Evolutionary conservation across 1,140 invertebrate genomes (phyloP), one percentile per base, ranked within the genome.

Genomic region (Drosophila leontia): DNA sequence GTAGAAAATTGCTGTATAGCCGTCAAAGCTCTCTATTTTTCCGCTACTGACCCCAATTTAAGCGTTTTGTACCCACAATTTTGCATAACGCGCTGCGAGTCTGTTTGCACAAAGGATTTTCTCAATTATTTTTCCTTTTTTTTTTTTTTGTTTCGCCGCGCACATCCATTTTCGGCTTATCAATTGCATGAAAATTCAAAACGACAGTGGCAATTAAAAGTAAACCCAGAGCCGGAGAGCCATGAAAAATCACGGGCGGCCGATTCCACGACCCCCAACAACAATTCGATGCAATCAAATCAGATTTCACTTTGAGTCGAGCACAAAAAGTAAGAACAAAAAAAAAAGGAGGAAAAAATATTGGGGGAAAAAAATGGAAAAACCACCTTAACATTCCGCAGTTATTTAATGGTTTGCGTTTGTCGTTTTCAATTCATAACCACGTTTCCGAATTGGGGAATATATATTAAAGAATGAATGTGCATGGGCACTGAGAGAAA

Each of bases 391-490:
- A 47, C 45, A 62, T 58, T 48, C 65, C 57, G 60, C 68, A 80
- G 80, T 87, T 88, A 75, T 88, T 88, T 84, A 88, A 88, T 84
- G 63, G 61, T 44, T 50, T 67, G 67, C 64, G 75, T 76, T 42
- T 39, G 42, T 39, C 79, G 77, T 78, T 75, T 88, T 87, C 80
- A 87, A 88, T 88, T 88, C 84, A 88, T 88, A 88, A 78, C 84
- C 84, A 88, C 69, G 78, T 53, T 56, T 70, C 55, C 50, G n/a
- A 42, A 78, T 41, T 47, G 41, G 39, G 29, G 39, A 56, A 79
- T 67, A 67, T 78, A 70, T 53, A 41, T 45, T 39, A 23, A 37
- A 50, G 57, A 35, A 26, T 35, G 41, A 47, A n/a, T 58, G 56
- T 17, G 15, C 8, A 7, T 3, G 3, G 13, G 9, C 62, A 48